These are phyloP conservation scores for Nemapogon koenigi DNA, from an alignment of 2,888 invertebrate species.

Conservation along the genomic window DNA sequence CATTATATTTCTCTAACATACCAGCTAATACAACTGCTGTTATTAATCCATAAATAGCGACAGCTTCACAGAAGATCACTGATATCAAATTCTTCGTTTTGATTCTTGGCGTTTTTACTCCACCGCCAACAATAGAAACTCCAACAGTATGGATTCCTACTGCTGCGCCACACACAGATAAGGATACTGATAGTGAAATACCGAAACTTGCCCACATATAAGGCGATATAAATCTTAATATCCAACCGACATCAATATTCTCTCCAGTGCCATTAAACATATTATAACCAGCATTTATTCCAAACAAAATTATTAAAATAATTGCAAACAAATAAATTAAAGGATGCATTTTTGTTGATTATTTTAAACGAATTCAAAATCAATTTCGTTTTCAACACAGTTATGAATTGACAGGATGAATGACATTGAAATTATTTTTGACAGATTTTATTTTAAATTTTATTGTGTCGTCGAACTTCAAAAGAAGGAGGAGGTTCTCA, in stretches of 20 bases:
- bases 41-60: constrained; percentile 95
- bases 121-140: constrained; percentile 87
- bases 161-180: constrained; percentile 92
- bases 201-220: constrained; percentile 90
- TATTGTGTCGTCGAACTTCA: too few relatives aligned
- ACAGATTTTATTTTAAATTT: too few relatives aligned
- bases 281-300: constrained; percentile 50
- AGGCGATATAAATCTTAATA: constrained; percentile 78
- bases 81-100: constrained; percentile 95
- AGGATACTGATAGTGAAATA: constrained; percentile 82
- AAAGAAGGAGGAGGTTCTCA: too few relatives aligned
- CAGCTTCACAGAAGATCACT: constrained; percentile 96
- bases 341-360: background rate
- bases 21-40: constrained; percentile 91
- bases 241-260: constrained; percentile 80
- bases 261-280: constrained; percentile 77
- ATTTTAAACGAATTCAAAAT: too few relatives aligned
- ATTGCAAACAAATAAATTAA: background rate
- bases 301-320: constrained; percentile 10
- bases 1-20: constrained; percentile 58
- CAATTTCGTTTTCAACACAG: too few relatives aligned
- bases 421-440: too few relatives aligned
- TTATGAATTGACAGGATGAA: too few relatives aligned
- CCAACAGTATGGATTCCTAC: constrained; percentile 93
- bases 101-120: constrained; percentile 91